Conservation (phyloP, 1,140 invertebrate genomes). For the Euura saliciscinereae region DNA sequence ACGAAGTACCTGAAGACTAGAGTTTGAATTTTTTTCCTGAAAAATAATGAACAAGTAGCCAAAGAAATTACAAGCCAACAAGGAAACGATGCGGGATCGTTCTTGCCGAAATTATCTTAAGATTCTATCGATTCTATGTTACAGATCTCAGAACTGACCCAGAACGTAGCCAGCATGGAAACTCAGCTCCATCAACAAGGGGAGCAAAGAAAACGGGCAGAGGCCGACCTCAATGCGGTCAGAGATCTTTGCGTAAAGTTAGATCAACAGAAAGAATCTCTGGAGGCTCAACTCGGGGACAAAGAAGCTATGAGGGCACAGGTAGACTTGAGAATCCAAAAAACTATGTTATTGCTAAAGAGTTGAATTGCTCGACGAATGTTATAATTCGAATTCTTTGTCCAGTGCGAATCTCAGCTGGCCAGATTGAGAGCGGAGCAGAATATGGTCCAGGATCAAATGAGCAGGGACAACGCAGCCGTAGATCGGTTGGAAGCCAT, state of each 20-base stretch:
- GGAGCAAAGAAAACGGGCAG: constrained; percentile 47
- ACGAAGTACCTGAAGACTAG: too few relatives aligned
- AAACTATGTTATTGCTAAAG: not conserved
- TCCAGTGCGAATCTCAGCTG: constrained; percentile 55
- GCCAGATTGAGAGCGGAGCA: constrained; percentile 48
- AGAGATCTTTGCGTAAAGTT: constrained; percentile 61
- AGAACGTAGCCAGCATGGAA: constrained; percentile 61
- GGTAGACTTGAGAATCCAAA: constrained; percentile 32
- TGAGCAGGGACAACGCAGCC: constrained; percentile 55
- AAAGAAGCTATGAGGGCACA: constrained; percentile 48
- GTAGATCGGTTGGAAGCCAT: constrained; percentile 59
- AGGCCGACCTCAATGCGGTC: constrained; percentile 57
- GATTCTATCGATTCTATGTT: constrained; percentile 19
- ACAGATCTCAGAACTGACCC: constrained; percentile 62
- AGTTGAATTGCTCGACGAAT: not conserved
- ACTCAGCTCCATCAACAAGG: constrained; percentile 55
- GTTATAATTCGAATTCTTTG: constrained; percentile 9
- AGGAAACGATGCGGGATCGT: not conserved
- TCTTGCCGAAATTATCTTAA: not conserved
- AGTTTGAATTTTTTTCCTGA: too few relatives aligned
- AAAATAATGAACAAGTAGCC: too few relatives aligned
- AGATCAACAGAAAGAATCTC: constrained; percentile 61
- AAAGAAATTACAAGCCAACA: constrained; percentile 9
- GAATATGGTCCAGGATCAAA: constrained; percentile 51
- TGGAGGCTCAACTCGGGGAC: constrained; percentile 51